These are phyloP conservation scores for Tubulanus polymorphus DNA, from an alignment of 2,888 invertebrate genomes.

Conservation along the genomic window DNA sequence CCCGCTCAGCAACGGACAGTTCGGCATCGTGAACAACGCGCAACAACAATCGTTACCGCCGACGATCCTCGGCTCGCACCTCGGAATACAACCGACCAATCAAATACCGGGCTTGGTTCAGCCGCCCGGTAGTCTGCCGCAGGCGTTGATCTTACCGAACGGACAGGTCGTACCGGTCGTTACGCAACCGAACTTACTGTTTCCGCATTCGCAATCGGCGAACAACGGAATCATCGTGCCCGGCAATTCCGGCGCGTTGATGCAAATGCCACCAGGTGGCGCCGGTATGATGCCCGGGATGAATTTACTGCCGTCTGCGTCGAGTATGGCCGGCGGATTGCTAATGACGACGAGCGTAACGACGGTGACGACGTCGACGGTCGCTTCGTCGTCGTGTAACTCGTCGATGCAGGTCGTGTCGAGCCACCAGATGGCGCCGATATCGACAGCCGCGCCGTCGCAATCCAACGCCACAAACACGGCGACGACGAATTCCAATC, in stretches of 20 bases:
- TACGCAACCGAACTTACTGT: constrained; percentile 43
- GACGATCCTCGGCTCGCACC: no score
- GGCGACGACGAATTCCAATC: background rate
- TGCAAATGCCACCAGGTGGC: background rate
- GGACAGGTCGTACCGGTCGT: constrained; percentile 54
- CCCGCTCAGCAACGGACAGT: background rate
- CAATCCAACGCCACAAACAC: constrained; percentile 3
- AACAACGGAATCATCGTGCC: constrained; percentile 19
- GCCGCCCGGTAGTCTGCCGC: constrained; percentile 29
- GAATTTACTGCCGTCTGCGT: background rate
- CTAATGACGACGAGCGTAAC: constrained; percentile 4
- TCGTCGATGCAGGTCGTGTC: background rate
- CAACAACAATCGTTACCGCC: no score
- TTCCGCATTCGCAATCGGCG: constrained; percentile 22
- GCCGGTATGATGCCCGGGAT: background rate
- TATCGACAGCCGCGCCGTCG: background rate
- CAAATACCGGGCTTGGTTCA: background rate
- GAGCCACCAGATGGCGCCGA: background rate
- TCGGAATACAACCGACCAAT: background rate
- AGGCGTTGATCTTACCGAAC: constrained; percentile 51
- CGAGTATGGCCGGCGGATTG: background rate
- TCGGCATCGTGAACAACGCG: no score
- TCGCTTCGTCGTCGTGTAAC: background rate
- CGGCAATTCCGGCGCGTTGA: background rate
- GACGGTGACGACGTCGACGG: background rate